Evolutionary conservation across 2,797 vertebrate species (phyloP).

Genomic region (Spinus pinus): DNA sequence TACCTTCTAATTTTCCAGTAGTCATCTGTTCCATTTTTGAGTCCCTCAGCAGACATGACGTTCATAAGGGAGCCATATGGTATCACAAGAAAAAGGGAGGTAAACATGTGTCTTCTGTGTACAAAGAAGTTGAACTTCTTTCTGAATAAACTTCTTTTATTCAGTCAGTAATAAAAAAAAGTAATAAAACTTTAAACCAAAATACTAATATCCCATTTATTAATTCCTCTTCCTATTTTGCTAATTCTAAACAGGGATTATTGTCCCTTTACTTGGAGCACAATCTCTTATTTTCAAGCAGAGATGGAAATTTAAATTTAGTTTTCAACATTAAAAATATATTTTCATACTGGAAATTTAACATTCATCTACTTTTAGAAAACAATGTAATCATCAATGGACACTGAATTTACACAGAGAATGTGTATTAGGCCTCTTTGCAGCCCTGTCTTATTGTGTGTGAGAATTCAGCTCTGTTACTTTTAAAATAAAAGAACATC

Average conservation of each 20-base stretch:
- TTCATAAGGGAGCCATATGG: neutral
- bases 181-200: neutral
- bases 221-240: neutral
- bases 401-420: neutral
- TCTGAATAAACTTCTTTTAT: no score
- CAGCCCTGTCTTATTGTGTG: neutral
- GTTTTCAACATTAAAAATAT: neutral
- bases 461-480: neutral
- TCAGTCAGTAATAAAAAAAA: neutral
- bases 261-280: neutral
- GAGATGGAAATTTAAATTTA: neutral
- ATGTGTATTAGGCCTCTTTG: neutral
- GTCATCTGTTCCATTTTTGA: neutral
- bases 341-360: neutral
- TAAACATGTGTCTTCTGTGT: neutral
- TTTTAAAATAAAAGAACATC: neutral
- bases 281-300: neutral
- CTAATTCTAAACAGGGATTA: neutral
- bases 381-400: neutral
- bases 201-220: neutral
- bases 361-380: neutral
- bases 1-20: neutral
- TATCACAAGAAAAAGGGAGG: neutral
- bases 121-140: neutral
- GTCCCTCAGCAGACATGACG: neutral